Base-by-base conservation (phyloP, 2,797 vertebrate species). In the Momotus momota region DNA sequence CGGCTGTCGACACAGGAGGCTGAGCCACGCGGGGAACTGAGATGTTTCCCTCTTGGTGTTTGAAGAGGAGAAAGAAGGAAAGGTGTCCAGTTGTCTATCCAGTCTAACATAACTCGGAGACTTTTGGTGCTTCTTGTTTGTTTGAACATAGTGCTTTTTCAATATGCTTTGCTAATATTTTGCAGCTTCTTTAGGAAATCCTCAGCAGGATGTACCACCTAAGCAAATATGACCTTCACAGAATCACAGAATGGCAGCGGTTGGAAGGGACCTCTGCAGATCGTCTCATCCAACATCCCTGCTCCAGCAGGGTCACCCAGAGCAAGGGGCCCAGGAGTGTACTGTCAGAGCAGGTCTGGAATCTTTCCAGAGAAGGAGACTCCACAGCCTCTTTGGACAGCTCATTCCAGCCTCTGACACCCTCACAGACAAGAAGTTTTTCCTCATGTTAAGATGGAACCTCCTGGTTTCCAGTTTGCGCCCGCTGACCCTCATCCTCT, bases 1-100 rank as follows among this genome's bases (percentile, higher is more conserved):
- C 1, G 1, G 58, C n/a, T 29, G 33, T 6, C 61, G 21, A 6
- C 1, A 1, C 4, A 3, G 35, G 80, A 84, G n/a, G 46, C 27
- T 72, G 67, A 82, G 57, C 46, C 1, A 0, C 1, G 1, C 3
- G 21, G 45, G 14, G 11, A 38, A 45, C 26, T 29, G 57, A 78
- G 31, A 17, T 29, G 11, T 33, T 71, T 81, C 61, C 22, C 61
- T 65, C 11, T 1, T 22, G 40, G 55, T 26, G 31, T 17, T 0
- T 40, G 14, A 65, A 52, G 9, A 41, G 7, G 16, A 91, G 26
- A 54, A 81, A 43, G 27, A 70, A 15, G 25, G 43, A 31, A 93
- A 85, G 33, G 22, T 55, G 26, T 14, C 55, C 45, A 7, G 15
- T 22, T 65, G 48, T 15, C 25, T 33, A 4, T 46, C 25, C 35